Percentiles rank a stretch among this genome's conserved stretches.
These are phyloP conservation scores for Spodoptera frugiperda DNA, from an alignment of 1,140 invertebrate species.

Conservation along the genomic window DNA sequence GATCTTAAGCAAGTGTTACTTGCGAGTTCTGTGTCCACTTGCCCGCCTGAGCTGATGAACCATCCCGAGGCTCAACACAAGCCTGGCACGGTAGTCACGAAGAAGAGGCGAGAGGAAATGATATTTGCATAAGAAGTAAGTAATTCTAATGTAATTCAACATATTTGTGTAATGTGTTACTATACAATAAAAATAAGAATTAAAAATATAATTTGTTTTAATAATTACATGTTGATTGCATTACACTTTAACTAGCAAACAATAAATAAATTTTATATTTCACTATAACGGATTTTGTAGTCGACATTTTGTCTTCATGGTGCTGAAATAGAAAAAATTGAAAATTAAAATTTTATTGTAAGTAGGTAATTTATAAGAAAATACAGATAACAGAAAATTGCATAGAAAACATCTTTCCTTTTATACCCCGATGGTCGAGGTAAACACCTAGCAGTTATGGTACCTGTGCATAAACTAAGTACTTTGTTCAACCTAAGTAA, in stretches of 20 bases:
- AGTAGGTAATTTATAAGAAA: not conserved
- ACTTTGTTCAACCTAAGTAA: no score
- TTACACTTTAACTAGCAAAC: slow-evolving; percentile 53
- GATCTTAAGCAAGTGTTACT: slow-evolving; percentile 98
- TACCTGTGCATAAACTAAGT: no score
- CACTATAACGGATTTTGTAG: slow-evolving; percentile 46
- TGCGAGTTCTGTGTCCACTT: slow-evolving; percentile 96
- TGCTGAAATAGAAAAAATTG: slow-evolving; percentile 41
- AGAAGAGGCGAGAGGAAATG: slow-evolving; percentile 97
- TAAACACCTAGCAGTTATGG: no score
- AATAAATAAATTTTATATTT: slow-evolving; percentile 58
- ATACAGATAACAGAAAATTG: not conserved
- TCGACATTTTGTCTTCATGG: slow-evolving; percentile 31
- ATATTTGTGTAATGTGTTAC: slow-evolving; percentile 4
- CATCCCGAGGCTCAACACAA: slow-evolving; percentile 99
- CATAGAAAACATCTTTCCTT: no score
- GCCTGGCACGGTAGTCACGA: slow-evolving; percentile 97
- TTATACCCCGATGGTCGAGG: no score
- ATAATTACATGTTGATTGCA: slow-evolving; percentile 38
- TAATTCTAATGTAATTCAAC: slow-evolving; percentile 8
- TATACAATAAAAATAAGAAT: slow-evolving; percentile 27
- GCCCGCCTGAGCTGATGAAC: slow-evolving; percentile 98
- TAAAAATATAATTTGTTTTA: slow-evolving; percentile 54
- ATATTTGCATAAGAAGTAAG: slow-evolving; percentile 92
- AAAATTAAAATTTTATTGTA: slow-evolving; percentile 24